Conservation (phyloP, 2,797 vertebrate genomes). For the Peromyscus aztecus region DNA sequence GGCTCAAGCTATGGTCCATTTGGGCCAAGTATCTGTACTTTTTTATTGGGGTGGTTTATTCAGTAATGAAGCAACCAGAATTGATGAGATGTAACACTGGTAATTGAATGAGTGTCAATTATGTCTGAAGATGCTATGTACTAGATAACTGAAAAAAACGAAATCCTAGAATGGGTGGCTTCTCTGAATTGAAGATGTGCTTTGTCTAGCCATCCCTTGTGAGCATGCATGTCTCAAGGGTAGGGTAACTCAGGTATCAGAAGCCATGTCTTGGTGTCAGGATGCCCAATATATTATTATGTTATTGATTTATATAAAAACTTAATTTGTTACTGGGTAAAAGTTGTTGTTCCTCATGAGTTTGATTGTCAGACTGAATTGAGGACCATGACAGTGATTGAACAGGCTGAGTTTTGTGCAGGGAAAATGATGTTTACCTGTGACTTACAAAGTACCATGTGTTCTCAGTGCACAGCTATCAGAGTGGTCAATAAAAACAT, state of each 20-base stretch:
- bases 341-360: neutral
- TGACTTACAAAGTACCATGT: neutral
- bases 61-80: neutral
- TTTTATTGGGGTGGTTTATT: neutral
- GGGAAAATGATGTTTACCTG: neutral
- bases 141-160: neutral
- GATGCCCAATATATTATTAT: neutral
- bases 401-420: neutral
- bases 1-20: neutral
- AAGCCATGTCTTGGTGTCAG: neutral
- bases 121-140: neutral
- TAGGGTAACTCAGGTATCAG: neutral
- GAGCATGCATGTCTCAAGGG: neutral
- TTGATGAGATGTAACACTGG: neutral
- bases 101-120: neutral
- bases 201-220: neutral
- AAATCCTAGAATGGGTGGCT: neutral
- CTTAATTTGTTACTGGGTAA: neutral
- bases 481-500: neutral
- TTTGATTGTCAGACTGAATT: neutral
- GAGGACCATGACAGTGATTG: neutral
- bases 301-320: no score
- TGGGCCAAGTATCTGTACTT: neutral
- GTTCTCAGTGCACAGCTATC: neutral
- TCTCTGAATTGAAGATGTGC: neutral